Base-by-base conservation (phyloP, 2,113 vertebrate species). In the Calyptomena viridis region DNA sequence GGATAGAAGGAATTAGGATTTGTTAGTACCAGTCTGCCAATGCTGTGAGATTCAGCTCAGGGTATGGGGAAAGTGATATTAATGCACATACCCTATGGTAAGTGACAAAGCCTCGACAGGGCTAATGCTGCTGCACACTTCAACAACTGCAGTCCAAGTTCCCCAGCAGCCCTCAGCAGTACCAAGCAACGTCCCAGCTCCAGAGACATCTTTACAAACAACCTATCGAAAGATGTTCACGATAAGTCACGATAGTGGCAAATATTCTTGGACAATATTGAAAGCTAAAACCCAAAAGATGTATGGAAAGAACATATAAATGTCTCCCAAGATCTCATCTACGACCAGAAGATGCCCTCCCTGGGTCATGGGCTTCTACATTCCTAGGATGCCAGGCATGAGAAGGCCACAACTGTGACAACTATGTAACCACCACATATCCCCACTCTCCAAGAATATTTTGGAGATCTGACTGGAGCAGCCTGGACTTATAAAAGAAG, bases 331-430 rank as follows among this genome's bases (percentile, higher is more conserved):
- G 80, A 81, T 90, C 72, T 71, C 72, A 71, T 92, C 47, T 50
- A 74, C 86, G 89, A 90, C 12, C 72, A 94, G 55, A 84, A 64
- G n/a, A 69, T 72, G 55, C 67, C 88, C 85, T 85, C 75, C 35
- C 71, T 63, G 63, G 82, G 88, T 95, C 93, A 81, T 5, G 11
- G 67, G 60, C 47, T 94, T 86, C 64, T 78, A 78, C 88, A 95
- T 96, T 95, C 95, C 84, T 63, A 19, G 71, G 79, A 95, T 95
- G 79, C 63, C 59, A 62, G 39, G 60, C 92, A 94, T 84, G 72
- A 94, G 85, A 93, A 94, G 90, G 72, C 90, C 79, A 63, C 0
- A 23, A 64, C 63, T 92, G 68, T 0, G 8, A 90, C 68, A 88
- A 72, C 88, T 63, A 58, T 67, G 50, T 56, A 58, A 73, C 72